phyloP scores from a whole-genome alignment of 2,888 invertebrate species.

The Ecliptopera silaceata region DNA sequence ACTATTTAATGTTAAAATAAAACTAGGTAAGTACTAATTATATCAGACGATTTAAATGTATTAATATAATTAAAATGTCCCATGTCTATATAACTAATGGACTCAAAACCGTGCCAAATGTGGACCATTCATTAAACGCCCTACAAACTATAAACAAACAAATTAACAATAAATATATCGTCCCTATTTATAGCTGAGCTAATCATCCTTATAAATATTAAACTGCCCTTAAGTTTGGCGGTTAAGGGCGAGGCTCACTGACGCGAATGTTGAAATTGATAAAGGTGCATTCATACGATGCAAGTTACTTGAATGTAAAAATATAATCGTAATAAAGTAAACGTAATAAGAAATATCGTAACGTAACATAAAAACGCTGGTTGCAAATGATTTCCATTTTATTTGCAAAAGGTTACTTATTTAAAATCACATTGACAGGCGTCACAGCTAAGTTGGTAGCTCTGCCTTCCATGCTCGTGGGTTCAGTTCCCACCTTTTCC shows the following conservation, averaged over 20 bases:
- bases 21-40: no score
- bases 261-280: neutral
- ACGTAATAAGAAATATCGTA: no score
- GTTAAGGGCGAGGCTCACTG: conserved; percentile 13
- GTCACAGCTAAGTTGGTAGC: no score
- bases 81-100: neutral
- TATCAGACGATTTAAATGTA: no score
- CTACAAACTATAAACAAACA: conserved; percentile 40
- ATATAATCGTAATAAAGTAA: no score
- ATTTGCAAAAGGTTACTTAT: no score
- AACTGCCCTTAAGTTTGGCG: conserved; percentile 34
- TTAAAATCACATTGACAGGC: no score
- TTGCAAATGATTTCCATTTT: no score
- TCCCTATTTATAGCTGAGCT: conserved; percentile 35
- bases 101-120: conserved; percentile 24
- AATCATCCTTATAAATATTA: conserved; percentile 41
- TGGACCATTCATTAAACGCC: conserved; percentile 31
- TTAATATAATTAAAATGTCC: neutral
- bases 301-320: neutral
- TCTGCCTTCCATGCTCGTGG: no score
- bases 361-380: no score
- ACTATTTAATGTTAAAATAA: no score
- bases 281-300: neutral
- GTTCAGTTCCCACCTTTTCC: no score
- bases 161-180: conserved; percentile 42